Conservation (phyloP, 2,113 vertebrate species). For the Microcebus lehilahytsara region DNA sequence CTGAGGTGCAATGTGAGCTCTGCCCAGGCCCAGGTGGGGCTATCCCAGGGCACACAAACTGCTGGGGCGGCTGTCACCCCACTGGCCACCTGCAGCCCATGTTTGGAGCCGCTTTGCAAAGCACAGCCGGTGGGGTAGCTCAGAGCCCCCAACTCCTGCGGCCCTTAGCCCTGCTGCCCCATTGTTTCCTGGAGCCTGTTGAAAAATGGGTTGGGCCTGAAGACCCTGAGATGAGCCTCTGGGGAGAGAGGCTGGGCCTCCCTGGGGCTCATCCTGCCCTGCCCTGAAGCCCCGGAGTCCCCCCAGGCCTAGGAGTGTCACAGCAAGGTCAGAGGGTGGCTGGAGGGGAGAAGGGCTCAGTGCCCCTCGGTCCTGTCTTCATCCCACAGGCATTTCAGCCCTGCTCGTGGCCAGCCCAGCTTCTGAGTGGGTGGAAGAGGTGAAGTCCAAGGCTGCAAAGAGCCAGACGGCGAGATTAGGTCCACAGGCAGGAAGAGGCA, state of each 20-base stretch:
- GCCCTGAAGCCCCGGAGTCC: not conserved
- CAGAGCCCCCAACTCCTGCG: not conserved
- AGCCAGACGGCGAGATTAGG: not conserved
- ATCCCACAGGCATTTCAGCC: not conserved
- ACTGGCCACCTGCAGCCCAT: not conserved
- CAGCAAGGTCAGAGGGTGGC: not conserved
- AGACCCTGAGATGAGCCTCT: not conserved
- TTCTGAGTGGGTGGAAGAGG: not conserved
- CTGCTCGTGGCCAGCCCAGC: not conserved
- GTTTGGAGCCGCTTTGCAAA: not conserved
- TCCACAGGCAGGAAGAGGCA: not conserved
- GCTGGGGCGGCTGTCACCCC: not conserved
- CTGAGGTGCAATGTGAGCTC: not conserved
- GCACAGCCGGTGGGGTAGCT: not conserved
- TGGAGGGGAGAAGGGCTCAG: not conserved
- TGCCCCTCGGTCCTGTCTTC: not conserved
- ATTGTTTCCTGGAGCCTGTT: not conserved
- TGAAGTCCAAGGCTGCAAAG: accelerated
- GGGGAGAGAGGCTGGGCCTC: not conserved
- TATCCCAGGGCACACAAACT: not conserved
- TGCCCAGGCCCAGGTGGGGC: not conserved
- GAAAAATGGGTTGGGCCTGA: not conserved
- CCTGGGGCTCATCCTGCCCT: not conserved
- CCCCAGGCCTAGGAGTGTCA: not conserved
- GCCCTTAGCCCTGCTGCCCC: not conserved